A percentile compares a stretch with the other conserved stretches of the same genome.
phyloP scores from a whole-genome alignment of 2,888 invertebrate species.

The Agrotis ipsilon region DNA sequence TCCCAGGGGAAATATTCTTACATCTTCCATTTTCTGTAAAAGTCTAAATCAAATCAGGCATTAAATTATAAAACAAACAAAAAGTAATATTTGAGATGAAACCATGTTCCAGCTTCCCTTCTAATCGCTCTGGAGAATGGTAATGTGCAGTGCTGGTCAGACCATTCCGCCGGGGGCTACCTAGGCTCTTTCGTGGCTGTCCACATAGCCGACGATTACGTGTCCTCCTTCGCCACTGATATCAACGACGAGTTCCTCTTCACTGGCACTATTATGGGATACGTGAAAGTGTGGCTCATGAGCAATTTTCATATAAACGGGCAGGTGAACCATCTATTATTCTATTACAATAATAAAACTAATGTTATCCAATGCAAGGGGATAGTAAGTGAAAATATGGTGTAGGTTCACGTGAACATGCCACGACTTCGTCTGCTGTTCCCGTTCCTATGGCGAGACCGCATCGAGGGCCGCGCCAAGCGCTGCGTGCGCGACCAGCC shows the following conservation, averaged over 20 bases:
- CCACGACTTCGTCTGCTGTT: constrained; percentile 92
- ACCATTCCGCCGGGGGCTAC: constrained; percentile 94
- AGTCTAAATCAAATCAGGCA: no score
- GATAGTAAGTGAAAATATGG: background rate
- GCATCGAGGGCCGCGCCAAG: constrained; percentile 93
- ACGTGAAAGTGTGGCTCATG: constrained; percentile 95
- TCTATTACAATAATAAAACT: no score
- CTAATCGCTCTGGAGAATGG: constrained; percentile 95
- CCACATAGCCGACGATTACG: constrained; percentile 93
- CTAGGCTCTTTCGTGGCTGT: constrained; percentile 93
- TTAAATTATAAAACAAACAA: no score
- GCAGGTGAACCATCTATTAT: constrained; percentile 72
- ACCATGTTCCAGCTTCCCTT: constrained; percentile 90
- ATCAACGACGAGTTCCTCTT: constrained; percentile 93
- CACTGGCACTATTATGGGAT: constrained; percentile 94
- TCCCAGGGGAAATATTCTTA: background rate
- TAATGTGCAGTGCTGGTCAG: constrained; percentile 95
- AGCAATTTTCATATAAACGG: constrained; percentile 91
- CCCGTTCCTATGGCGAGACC: constrained; percentile 94
- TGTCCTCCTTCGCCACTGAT: constrained; percentile 94
- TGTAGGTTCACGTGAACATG: constrained; percentile 90
- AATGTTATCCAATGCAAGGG: no score
- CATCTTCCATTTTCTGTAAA: background rate
- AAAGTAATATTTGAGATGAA: background rate
- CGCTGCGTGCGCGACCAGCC: constrained; percentile 92